Evolutionary conservation across 2,797 vertebrate species (phyloP).

Genomic region (Poeciliopsis turneri): DNA sequence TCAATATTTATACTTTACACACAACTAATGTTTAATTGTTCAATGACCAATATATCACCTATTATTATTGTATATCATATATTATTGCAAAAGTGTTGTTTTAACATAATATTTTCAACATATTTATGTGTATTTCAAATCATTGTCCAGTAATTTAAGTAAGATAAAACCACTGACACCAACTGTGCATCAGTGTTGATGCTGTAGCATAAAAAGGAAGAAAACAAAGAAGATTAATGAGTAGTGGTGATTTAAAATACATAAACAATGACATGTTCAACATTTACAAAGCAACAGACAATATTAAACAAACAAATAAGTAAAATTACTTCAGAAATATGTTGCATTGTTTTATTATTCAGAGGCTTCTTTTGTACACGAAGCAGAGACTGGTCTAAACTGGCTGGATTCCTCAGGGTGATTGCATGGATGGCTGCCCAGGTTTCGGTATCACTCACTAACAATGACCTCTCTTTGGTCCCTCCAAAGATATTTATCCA

Average conservation of each 20-base stretch:
- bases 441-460: slow-evolving; percentile 63
- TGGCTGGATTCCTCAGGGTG: slow-evolving; percentile 39
- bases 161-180: background rate
- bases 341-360: slow-evolving; percentile 6
- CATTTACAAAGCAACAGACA: background rate
- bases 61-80: background rate
- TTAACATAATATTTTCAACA: background rate
- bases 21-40: background rate
- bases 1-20: background rate
- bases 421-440: slow-evolving; percentile 60
- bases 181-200: background rate
- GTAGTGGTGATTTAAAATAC: background rate
- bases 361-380: slow-evolving; percentile 38
- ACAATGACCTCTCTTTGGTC: slow-evolving; percentile 48
- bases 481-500: slow-evolving; percentile 23
- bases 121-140: background rate
- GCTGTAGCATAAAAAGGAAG: background rate
- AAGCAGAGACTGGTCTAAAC: slow-evolving; percentile 39
- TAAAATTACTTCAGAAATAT: background rate
- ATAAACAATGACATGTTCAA: background rate
- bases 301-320: background rate
- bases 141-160: background rate
- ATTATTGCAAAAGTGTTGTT: background rate
- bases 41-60: background rate
- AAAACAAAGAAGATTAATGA: background rate